Evolutionary conservation across 2,797 vertebrate genomes (phyloP).

Genomic region (Merluccius polli): DNA sequence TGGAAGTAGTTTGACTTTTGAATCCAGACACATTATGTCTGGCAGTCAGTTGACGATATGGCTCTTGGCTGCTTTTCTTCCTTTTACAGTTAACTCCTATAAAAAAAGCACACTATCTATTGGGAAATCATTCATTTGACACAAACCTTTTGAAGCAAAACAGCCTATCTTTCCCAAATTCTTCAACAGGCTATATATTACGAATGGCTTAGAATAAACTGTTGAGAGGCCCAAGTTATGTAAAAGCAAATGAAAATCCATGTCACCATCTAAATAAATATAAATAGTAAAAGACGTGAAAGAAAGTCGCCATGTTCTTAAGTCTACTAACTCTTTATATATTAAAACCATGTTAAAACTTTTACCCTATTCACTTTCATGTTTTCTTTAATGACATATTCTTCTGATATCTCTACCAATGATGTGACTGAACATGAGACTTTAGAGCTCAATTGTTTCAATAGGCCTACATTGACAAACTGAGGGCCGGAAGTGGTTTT

Average conservation of each 20-base stretch:
- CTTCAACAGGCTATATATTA: neutral
- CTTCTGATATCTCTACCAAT: neutral
- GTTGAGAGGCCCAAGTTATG: neutral
- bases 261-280: neutral
- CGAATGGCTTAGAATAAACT: neutral
- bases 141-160: too few relatives aligned
- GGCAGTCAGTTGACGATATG: too few relatives aligned
- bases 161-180: neutral
- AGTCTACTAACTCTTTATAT: neutral
- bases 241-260: neutral
- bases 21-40: too few relatives aligned
- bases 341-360: neutral
- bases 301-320: neutral
- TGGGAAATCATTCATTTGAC: too few relatives aligned
- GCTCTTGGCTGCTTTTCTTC: too few relatives aligned
- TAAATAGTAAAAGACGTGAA: neutral
- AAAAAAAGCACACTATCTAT: too few relatives aligned
- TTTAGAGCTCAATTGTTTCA: neutral
- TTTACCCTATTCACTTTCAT: neutral
- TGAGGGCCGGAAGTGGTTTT: neutral
- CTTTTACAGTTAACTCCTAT: too few relatives aligned
- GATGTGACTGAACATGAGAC: neutral
- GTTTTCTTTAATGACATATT: neutral
- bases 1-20: too few relatives aligned
- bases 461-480: neutral